These are phyloP conservation scores for Stratiomys singularior DNA, from an alignment of 2,888 invertebrate genomes.

Conservation along the genomic window DNA sequence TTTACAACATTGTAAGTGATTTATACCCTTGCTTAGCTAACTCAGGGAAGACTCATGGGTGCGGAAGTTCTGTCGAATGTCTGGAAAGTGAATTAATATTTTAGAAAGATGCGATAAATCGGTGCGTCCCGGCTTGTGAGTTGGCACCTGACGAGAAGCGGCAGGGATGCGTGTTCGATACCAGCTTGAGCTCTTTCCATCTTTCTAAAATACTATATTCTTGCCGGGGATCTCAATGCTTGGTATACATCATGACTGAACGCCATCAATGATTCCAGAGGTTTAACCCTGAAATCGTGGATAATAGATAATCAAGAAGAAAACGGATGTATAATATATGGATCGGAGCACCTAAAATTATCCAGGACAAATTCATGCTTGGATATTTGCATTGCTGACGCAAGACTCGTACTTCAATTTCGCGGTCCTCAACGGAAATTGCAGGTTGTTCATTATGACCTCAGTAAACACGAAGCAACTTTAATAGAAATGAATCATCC, in stretches of 20 bases:
- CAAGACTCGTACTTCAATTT: not conserved
- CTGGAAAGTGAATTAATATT: no score
- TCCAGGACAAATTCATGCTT: not conserved
- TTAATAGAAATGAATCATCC: not conserved
- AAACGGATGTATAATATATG: not conserved
- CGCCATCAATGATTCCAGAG: conserved; percentile 24
- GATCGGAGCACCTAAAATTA: not conserved
- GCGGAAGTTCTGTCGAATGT: no score
- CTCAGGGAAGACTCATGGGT: no score
- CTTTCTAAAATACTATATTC: not conserved
- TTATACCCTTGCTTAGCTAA: no score
- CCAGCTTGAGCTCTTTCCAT: not conserved
- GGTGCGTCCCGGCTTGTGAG: not conserved
- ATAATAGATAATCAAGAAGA: not conserved
- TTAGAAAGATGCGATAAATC: no score
- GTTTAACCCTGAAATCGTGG: conserved; percentile 27
- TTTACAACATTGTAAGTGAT: no score
- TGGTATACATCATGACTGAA: conserved; percentile 32
- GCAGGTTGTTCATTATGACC: not conserved
- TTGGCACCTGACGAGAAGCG: no score
- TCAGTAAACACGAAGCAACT: not conserved
- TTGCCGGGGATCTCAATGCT: conserved; percentile 46
- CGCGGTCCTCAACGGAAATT: not conserved
- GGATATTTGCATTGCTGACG: conserved; percentile 15
- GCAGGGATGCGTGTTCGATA: not conserved